Percentiles rank a stretch among this genome's conserved stretches.
These are phyloP conservation scores for Serranus cabrilla DNA, from an alignment of 2,797 vertebrate genomes.

Conservation along the genomic window DNA sequence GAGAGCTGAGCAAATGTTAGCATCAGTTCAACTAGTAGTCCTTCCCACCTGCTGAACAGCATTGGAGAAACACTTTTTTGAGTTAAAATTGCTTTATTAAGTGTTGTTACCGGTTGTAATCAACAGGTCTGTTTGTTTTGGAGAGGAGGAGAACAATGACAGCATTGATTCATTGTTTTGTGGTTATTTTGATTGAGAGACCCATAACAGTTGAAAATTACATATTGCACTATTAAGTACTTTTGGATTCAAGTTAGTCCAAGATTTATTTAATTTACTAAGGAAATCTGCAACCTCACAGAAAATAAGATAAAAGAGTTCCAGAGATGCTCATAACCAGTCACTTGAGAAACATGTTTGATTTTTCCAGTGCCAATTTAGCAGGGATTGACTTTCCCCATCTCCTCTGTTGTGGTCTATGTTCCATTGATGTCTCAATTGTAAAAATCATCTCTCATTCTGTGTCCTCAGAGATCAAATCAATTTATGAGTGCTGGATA, in stretches of 20 bases:
- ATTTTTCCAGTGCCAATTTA: slow-evolving; percentile 68
- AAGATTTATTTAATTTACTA: slow-evolving; percentile 38
- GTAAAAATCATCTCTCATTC: slow-evolving; percentile 85
- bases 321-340: slow-evolving; percentile 29
- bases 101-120: too few species aligned
- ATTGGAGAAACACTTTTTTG: too few species aligned
- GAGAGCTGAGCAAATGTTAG: too few species aligned
- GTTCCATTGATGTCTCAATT: slow-evolving; percentile 85
- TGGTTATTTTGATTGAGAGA: too few species aligned
- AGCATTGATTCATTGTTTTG: too few species aligned
- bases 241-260: slow-evolving; percentile 1
- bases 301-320: slow-evolving; percentile 38
- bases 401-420: slow-evolving; percentile 79
- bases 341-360: slow-evolving; percentile 49
- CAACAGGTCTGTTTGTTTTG: too few species aligned
- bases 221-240: too few species aligned
- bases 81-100: too few species aligned
- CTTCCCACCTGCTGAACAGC: too few species aligned
- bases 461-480: slow-evolving; percentile 86
- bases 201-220: too few species aligned
- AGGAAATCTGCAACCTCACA: slow-evolving; percentile 21
- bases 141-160: too few species aligned
- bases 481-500: slow-evolving; percentile 85
- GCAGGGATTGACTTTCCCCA: slow-evolving; percentile 75
- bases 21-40: too few species aligned